Conservation (phyloP, 53 echinoderm and acorn worm species). For the Apostichopus leukothele region DNA sequence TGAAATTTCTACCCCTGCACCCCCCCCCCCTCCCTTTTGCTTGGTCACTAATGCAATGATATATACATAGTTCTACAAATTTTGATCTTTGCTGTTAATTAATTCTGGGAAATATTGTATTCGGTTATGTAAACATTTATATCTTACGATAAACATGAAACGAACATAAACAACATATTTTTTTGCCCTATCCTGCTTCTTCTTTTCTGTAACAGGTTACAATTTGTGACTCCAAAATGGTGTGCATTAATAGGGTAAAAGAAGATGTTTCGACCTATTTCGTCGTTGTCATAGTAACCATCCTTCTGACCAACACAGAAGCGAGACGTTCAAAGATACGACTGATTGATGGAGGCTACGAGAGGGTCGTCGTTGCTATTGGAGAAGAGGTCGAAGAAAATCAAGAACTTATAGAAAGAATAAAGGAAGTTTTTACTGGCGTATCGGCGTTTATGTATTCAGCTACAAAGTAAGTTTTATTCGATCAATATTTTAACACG, state of each 20-base stretch:
- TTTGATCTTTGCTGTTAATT: too few species aligned
- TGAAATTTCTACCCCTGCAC: too few species aligned
- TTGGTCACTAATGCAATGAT: too few species aligned
- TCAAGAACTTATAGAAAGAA: conserved; percentile 58
- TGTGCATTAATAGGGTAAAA: neutral
- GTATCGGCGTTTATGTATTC: conserved; percentile 72
- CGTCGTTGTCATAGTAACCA: neutral
- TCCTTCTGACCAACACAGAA: neutral
- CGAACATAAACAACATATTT: too few species aligned
- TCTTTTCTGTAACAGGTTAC: neutral
- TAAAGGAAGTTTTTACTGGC: conserved; percentile 64
- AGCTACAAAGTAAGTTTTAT: conserved; percentile 75
- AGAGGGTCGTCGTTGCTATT: conserved; percentile 71
- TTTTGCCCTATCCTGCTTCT: neutral
- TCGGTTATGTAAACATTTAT: too few species aligned
- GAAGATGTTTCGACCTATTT: neutral
- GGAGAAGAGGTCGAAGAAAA: conserved; percentile 67
- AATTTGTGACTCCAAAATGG: neutral
- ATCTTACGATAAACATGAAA: too few species aligned
- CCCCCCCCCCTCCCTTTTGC: too few species aligned
- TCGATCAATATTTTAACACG: too few species aligned
- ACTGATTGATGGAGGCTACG: conserved; percentile 62
- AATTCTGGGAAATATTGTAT: too few species aligned
- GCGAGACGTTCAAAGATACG: conserved; percentile 33
- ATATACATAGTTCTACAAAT: too few species aligned